Base-by-base conservation (phyloP, 2,113 vertebrate genomes). In the Sinocyclocheilus grahami region DNA sequence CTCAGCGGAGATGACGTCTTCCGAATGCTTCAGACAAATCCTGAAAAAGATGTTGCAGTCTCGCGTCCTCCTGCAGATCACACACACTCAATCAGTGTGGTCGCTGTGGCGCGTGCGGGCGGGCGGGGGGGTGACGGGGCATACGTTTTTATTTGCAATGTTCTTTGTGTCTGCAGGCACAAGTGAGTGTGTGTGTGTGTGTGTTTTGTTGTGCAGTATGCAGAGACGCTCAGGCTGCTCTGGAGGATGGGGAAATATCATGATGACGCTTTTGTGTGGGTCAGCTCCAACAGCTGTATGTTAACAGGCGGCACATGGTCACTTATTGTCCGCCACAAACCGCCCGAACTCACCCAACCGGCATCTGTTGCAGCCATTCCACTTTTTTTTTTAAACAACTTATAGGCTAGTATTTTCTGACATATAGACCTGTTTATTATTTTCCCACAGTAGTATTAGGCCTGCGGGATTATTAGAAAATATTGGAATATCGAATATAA, bases 221-320 rank as follows among this genome's bases (percentile, higher is more conserved):
- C 22, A 77, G 82, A 80, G 63, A 22, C 5, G 30, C 5, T 39
- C 55, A 18, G 84, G 22, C 9, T 71, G 48, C 27, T 60, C 58
- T 72, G 83, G 87, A 78, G 84, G 87, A 78, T 67, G 75, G 63
- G 39, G 76, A n/a, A 22, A 86, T 81, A 88, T 86, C 90, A 86
- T 89, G 78, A 78, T 71, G 74, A 89, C 90, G 89, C 90, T 74
- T 93, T 95, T 93, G 92, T 93, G 87, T 91, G 89, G 90, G 85
- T 91, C 90, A 90, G 89, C 90, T 87, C 83, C 91, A 93, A 95
- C 94, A 95, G 95, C 95, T 95, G 94, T 95, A 95, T 95, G 95
- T 76, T 95, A 95, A 95, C 94, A 82, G 89, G 83, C 85, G 89
- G 92, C 93, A 92, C 94, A 92, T 92, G 94, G 92, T 91, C 90